These are phyloP conservation scores for Drosophila multiciliata DNA, from an alignment of 2,888 invertebrate species.

Conservation along the genomic window DNA sequence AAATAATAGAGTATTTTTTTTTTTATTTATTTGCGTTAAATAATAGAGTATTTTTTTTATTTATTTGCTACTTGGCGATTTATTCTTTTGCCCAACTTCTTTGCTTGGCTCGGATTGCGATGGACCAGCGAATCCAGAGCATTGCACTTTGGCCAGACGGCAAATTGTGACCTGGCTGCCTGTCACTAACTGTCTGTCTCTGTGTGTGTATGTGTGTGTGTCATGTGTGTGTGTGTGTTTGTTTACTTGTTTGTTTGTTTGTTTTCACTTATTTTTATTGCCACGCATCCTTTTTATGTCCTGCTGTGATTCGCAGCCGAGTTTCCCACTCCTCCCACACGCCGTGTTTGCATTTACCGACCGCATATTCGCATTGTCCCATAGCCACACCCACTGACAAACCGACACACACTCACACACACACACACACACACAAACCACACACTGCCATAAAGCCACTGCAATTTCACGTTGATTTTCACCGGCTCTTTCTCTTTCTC, in stretches of 20 bases:
- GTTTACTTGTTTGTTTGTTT: slow-evolving; percentile 47
- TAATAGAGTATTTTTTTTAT: slow-evolving; percentile 14
- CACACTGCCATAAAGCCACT: slow-evolving; percentile 6
- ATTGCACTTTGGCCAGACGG: slow-evolving; percentile 50
- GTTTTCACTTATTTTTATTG: slow-evolving; percentile 70
- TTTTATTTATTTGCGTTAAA: too few species aligned
- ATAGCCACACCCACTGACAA: slow-evolving; percentile 23
- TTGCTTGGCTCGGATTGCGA: slow-evolving; percentile 6
- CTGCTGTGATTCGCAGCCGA: slow-evolving; percentile 66
- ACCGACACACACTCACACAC: slow-evolving; percentile 1
- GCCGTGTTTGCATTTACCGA: slow-evolving; percentile 58
- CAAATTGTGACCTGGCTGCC: slow-evolving; percentile 49
- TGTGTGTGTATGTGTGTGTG: slow-evolving; percentile 15
- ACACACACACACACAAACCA: slow-evolving; percentile 5
- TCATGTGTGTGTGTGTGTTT: background rate
- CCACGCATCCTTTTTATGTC: slow-evolving; percentile 71
- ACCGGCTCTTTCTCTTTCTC: slow-evolving; percentile 1
- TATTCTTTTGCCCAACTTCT: background rate
- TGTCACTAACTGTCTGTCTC: slow-evolving; percentile 38
- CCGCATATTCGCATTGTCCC: slow-evolving; percentile 54
- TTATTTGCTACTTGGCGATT: slow-evolving; percentile 13
- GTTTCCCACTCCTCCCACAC: slow-evolving; percentile 32
- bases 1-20: slow-evolving; percentile 10
- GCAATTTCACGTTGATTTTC: slow-evolving; percentile 57
- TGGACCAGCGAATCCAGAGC: slow-evolving; percentile 44